A percentile compares a stretch with the other conserved stretches of the same genome.
These are phyloP conservation scores for Siderastrea radians DNA, from an alignment of 92 coral and sea anemone genomes.

Conservation along the genomic window DNA sequence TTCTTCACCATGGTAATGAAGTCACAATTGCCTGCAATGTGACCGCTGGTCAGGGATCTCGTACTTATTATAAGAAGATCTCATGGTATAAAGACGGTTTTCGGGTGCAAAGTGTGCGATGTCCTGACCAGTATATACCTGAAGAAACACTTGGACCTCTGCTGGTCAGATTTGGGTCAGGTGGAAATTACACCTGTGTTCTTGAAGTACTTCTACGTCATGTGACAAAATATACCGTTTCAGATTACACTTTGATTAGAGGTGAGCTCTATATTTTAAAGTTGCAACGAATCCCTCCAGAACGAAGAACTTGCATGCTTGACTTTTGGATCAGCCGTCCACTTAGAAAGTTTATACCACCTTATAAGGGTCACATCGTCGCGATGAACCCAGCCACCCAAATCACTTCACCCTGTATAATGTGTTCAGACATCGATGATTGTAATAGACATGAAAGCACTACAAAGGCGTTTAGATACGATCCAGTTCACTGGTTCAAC, in stretches of 20 bases:
- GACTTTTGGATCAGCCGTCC: not conserved
- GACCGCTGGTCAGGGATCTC: not conserved
- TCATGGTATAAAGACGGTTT: slow-evolving; percentile 10
- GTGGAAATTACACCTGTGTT: slow-evolving; percentile 17
- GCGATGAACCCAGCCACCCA: too few species aligned
- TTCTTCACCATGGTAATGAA: not conserved
- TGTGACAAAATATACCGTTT: not conserved
- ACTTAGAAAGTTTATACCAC: too few species aligned
- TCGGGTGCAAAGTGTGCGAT: not conserved
- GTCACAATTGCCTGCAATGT: slow-evolving; percentile 1
- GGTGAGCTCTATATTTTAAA: too few species aligned
- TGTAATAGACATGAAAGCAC: too few species aligned
- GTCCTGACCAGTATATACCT: not conserved
- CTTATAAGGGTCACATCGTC: too few species aligned
- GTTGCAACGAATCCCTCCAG: not conserved
- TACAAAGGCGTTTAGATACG: too few species aligned
- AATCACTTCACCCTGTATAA: too few species aligned
- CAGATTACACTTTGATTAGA: not conserved
- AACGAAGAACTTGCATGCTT: not conserved
- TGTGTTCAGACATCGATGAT: too few species aligned
- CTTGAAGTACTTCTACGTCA: not conserved
- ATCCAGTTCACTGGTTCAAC: too few species aligned
- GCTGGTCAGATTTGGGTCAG: not conserved
- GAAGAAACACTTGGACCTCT: not conserved
- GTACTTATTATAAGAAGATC: not conserved